These are phyloP conservation scores for Caenorhabditis japonica DNA, from an alignment of 2,888 invertebrate genomes.

Conservation along the genomic window DNA sequence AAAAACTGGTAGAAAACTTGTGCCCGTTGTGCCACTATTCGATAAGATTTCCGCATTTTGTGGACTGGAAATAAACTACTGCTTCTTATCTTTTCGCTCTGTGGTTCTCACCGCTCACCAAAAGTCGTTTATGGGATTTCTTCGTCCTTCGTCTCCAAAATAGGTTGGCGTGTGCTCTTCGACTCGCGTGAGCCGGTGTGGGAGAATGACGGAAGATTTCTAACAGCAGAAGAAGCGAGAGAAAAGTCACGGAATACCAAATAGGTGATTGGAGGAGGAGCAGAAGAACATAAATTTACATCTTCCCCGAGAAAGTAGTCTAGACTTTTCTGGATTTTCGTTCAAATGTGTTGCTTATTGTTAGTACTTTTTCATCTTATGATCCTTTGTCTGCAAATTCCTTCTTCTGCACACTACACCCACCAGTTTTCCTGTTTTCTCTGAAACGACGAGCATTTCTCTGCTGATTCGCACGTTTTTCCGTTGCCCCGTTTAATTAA, in stretches of 20 bases:
- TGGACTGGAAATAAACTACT: conserved; percentile 1
- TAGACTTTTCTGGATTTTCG: background rate
- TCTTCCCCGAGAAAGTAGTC: background rate
- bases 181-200: conserved; percentile 45
- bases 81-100: conserved; percentile 8
- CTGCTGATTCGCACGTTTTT: conserved; percentile 41
- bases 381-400: conserved; percentile 19
- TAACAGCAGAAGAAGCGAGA: conserved; percentile 16
- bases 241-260: conserved; percentile 44
- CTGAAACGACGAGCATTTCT: conserved; percentile 15
- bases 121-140: no score
- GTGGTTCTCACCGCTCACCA: background rate
- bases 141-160: conserved; percentile 10
- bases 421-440: conserved; percentile 16
- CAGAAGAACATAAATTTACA: conserved; percentile 32
- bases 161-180: conserved; percentile 24
- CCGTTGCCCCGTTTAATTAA: conserved; percentile 23
- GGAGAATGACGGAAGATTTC: conserved; percentile 41
- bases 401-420: background rate
- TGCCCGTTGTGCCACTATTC: no score
- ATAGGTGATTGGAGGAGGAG: conserved; percentile 43
- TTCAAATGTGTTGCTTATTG: no score
- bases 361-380: background rate
- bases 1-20: no score
- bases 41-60: background rate